A percentile compares a stretch with the other conserved stretches of the same genome.
These are phyloP conservation scores for Dascyllus trimaculatus DNA, from an alignment of 2,113 vertebrate species.

Conservation along the genomic window DNA sequence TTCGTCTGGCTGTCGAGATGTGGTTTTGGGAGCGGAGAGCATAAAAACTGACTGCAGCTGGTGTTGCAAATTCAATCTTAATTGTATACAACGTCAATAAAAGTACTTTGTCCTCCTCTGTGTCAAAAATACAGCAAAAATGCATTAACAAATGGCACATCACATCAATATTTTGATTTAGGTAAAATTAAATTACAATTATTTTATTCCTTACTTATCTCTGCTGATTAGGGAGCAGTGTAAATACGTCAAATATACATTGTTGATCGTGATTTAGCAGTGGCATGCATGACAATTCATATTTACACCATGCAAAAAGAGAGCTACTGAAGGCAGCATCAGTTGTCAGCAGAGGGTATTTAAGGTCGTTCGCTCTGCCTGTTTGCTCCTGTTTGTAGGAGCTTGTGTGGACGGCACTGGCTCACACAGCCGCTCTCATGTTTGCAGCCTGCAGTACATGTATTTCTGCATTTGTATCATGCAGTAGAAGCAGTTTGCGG, in stretches of 20 bases:
- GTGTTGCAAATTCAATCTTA: neutral
- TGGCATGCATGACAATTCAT: neutral
- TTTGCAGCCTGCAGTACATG: neutral
- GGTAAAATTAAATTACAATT: neutral
- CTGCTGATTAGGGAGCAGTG: neutral
- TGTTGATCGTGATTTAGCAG: neutral
- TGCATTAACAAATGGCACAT: no score
- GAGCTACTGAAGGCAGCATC: slow-evolving; percentile 50
- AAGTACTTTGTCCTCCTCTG: neutral
- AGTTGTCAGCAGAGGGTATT: slow-evolving; percentile 42
- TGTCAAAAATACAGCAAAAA: neutral
- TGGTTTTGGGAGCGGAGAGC: neutral
- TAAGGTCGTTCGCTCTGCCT: slow-evolving; percentile 58
- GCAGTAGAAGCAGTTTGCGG: neutral
- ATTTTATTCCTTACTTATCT: no score
- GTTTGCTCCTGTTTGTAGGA: slow-evolving; percentile 9
- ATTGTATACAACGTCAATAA: neutral
- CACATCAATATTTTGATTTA: no score
- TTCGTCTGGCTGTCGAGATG: neutral
- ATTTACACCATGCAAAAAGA: neutral
- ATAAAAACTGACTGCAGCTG: neutral
- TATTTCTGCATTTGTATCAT: neutral
- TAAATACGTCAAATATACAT: neutral
- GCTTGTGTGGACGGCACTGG: neutral
- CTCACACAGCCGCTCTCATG: slow-evolving; percentile 9